Conservation (phyloP, 2,888 invertebrate genomes). For the Lobophora halterata region DNA sequence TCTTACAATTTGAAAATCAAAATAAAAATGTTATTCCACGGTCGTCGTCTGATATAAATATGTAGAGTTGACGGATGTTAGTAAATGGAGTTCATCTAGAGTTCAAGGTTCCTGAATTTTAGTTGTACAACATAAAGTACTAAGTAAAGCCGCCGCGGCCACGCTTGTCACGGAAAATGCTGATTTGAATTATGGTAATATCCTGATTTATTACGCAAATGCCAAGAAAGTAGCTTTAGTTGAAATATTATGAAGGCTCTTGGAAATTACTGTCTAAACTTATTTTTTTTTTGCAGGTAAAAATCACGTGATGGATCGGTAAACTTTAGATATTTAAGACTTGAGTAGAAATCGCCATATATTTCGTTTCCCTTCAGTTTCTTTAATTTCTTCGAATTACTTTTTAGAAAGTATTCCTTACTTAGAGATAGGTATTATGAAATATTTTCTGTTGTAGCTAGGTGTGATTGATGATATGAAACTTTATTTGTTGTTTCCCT, state of each 20-base stretch:
- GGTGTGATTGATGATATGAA: too few relatives aligned
- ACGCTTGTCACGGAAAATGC: slow-evolving; percentile 31
- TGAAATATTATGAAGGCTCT: slow-evolving; percentile 23
- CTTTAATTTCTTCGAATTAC: background rate
- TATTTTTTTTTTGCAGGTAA: slow-evolving; percentile 48
- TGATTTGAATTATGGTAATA: slow-evolving; percentile 51
- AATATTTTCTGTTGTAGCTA: too few relatives aligned
- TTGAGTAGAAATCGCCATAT: slow-evolving; percentile 37
- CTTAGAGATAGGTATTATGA: too few relatives aligned
- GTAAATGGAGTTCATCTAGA: background rate
- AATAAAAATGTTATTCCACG: too few relatives aligned
- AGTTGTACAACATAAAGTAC: slow-evolving; percentile 29
- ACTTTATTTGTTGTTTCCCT: too few relatives aligned
- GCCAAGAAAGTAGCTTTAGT: slow-evolving; percentile 32
- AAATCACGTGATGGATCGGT: slow-evolving; percentile 21
- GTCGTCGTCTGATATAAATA: too few relatives aligned
- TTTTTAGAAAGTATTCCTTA: background rate
- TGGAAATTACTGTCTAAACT: slow-evolving; percentile 24
- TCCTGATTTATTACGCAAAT: slow-evolving; percentile 42
- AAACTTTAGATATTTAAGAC: slow-evolving; percentile 16
- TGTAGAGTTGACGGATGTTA: too few relatives aligned
- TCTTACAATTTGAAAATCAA: too few relatives aligned
- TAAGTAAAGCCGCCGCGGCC: slow-evolving; percentile 27
- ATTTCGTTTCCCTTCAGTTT: background rate
- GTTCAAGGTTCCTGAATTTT: slow-evolving; percentile 19